These are phyloP conservation scores for Crocuta crocuta DNA, from an alignment of 2,113 vertebrate genomes.

Conservation along the genomic window DNA sequence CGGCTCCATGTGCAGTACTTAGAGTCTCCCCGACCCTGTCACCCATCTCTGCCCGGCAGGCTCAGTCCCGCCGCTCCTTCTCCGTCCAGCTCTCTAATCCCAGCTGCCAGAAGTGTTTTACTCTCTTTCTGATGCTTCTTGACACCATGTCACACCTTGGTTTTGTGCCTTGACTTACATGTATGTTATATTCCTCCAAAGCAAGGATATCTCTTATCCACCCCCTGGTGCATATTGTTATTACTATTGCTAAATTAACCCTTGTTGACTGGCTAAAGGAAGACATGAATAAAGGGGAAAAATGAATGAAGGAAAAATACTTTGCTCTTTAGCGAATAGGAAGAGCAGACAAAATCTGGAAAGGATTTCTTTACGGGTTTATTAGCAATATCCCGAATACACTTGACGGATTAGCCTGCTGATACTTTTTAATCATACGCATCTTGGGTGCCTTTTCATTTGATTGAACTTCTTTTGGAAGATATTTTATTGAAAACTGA, in stretches of 20 bases:
- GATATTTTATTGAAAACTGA: conserved; percentile 61
- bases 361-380: conserved; percentile 49
- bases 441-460: conserved; percentile 71
- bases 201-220: neutral
- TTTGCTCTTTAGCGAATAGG: neutral
- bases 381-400: conserved; percentile 43
- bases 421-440: conserved; percentile 70
- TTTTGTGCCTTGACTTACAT: neutral
- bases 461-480: conserved; percentile 67
- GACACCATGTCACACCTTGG: neutral
- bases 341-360: conserved; percentile 54
- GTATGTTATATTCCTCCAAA: neutral
- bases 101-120: neutral
- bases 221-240: neutral
- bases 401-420: conserved; percentile 69
- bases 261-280: neutral
- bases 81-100: no score
- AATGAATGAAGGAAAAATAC: neutral
- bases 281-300: neutral
- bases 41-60: no score
- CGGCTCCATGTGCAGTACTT: fast-evolving
- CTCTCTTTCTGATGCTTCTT: neutral
- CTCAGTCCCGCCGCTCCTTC: no score
- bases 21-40: neutral
- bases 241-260: neutral